A percentile compares a stretch with the other conserved stretches of the same genome.
These are phyloP conservation scores for Acleris sparsana DNA, from an alignment of 2,888 invertebrate species.

Conservation along the genomic window DNA sequence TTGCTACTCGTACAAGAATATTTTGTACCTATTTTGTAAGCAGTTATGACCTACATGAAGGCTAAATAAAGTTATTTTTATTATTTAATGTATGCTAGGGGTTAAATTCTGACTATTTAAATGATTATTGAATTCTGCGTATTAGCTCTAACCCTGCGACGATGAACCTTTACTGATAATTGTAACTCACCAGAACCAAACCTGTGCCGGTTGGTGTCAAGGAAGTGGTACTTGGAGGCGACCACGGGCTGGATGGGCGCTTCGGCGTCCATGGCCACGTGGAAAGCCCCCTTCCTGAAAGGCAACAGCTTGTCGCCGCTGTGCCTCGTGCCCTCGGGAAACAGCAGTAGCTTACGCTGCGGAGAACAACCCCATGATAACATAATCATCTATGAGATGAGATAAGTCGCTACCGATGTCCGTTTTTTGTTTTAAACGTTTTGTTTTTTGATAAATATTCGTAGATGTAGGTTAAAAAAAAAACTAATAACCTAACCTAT, in stretches of 20 bases:
- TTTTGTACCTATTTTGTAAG: no score
- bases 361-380: conserved; percentile 43
- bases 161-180: no score
- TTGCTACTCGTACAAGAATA: no score
- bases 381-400: not conserved
- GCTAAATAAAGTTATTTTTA: no score
- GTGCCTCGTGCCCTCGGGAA: conserved; percentile 96
- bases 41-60: no score
- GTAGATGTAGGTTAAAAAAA: no score
- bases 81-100: no score
- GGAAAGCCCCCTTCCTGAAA: conserved; percentile 98
- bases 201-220: conserved; percentile 83
- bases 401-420: not conserved
- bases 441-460: no score
- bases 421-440: not conserved
- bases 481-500: no score
- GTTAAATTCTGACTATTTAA: no score
- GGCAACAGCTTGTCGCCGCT: conserved; percentile 90
- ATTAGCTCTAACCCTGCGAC: no score
- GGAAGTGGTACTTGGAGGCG: conserved; percentile 91
- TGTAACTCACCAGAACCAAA: conserved; percentile 85
- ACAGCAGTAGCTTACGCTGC: conserved; percentile 91
- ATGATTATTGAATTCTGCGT: no score
- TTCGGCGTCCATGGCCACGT: conserved; percentile 92
- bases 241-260: conserved; percentile 95